Evolutionary conservation across 2,113 vertebrate species (phyloP).

Genomic region (Clinocottus analis): DNA sequence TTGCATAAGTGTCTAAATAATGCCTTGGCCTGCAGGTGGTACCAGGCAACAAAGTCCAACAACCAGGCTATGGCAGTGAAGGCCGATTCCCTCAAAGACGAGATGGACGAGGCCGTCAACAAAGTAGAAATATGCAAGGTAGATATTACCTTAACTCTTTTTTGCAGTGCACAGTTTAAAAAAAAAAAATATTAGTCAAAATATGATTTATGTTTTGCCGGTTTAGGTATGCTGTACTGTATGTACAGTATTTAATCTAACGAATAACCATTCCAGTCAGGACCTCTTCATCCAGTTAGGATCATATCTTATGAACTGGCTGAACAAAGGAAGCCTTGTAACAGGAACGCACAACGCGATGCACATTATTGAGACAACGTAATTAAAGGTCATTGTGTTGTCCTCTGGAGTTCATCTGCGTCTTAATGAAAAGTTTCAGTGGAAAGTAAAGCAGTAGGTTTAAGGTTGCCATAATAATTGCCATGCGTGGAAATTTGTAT

Average conservation of each 20-base stretch:
- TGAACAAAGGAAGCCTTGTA: constrained; percentile 60
- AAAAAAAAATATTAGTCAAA: not conserved
- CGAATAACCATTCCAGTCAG: constrained; percentile 25
- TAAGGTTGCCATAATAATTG: constrained; percentile 1
- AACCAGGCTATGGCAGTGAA: constrained; percentile 93
- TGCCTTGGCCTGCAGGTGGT: constrained; percentile 80
- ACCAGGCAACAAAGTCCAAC: constrained; percentile 91
- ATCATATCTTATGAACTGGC: constrained; percentile 34
- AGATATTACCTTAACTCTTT: constrained; percentile 7
- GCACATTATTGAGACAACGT: constrained; percentile 10
- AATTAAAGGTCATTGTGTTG: constrained; percentile 53
- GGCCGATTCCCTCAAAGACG: constrained; percentile 94
- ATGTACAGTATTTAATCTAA: not conserved
- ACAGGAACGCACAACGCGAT: constrained; percentile 5
- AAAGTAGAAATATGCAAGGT: constrained; percentile 94
- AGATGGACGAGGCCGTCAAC: constrained; percentile 97
- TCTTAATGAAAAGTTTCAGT: constrained; percentile 30
- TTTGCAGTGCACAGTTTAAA: not conserved
- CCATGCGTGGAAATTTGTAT: not conserved
- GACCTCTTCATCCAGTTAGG: constrained; percentile 29
- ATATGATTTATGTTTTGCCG: not conserved
- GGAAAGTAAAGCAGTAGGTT: not conserved
- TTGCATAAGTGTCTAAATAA: not conserved
- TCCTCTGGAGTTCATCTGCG: constrained; percentile 38
- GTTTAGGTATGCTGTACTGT: not conserved